Evolutionary conservation across 2,113 vertebrate species (phyloP), one percentile per base, ranked within the genome.

Genomic region (Pygathrix nemaeus): DNA sequence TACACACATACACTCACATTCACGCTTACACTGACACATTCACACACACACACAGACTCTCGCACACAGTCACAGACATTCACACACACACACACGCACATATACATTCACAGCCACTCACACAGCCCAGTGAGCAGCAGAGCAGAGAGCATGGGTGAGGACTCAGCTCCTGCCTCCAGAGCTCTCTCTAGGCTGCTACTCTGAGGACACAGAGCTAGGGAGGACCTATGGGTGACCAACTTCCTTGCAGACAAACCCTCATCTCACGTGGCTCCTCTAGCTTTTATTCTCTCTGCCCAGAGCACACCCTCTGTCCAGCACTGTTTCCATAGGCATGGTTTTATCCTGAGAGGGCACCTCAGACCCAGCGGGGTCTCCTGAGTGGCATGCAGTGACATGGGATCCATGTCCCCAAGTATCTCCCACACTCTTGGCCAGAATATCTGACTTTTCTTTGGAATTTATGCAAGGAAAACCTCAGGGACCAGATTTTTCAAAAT

Each of bases 151-250:
- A 1, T 4, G 1, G 43, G 13, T 14, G 72, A 27, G 45, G 17
- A 57, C 0, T 3, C 57, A 0, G n/a, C 45, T 75, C 2, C 70
- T 23, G 21, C 6, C 11, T 20, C 38, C 16, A 8, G 12, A n/a
- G 32, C 59, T 16, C 30, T 61, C 30, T 25, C n/a, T 30, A 52
- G 14, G 14, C 18, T 12, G n/a, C 40, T 50, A 50, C 43, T 66
- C 25, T 8, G 72, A 48, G 45, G 61, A 23, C 38, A 27, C 0
- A 1, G 4, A 5, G 25, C 45, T 48, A 1, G 38, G 27, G 12
- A 80, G 52, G 43, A 18, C 50, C n/a, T 13, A 6, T 13, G n/a
- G 52, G 38, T 16, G n/a, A 72, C 61, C 8, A 9, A 38, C 30
- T 43, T 48, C 48, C 48, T 75, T 72, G 43, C 64, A 20, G 21